Evolutionary conservation across 2,888 invertebrate genomes (phyloP).

Genomic region (Philhelius pedissequus): DNA sequence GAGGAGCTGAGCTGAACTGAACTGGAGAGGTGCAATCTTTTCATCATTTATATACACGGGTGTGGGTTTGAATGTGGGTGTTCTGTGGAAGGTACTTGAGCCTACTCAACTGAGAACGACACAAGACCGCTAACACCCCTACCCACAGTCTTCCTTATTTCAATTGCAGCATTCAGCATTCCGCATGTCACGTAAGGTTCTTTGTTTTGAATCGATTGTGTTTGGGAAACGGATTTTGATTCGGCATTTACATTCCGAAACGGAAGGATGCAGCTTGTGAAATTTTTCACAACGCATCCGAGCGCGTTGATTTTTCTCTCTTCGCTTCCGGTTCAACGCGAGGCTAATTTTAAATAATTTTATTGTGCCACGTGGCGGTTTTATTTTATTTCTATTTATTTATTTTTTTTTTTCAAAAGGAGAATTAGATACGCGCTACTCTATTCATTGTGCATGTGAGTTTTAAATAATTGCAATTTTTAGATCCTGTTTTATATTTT

Average conservation of each 20-base stretch:
- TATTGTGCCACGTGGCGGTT: neutral
- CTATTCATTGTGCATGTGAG: slow-evolving; percentile 49
- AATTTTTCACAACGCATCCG: slow-evolving; percentile 35
- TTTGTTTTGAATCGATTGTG: slow-evolving; percentile 66
- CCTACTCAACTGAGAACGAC: slow-evolving; percentile 51
- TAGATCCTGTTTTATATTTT: slow-evolving; percentile 2
- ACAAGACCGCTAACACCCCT: neutral
- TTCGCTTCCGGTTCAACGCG: slow-evolving; percentile 28
- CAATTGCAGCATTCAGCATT: slow-evolving; percentile 62
- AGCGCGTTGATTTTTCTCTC: slow-evolving; percentile 1
- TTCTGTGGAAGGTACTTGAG: slow-evolving; percentile 14
- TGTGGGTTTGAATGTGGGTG: neutral
- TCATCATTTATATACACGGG: neutral
- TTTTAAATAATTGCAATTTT: slow-evolving; percentile 28
- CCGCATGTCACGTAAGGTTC: slow-evolving; percentile 60
- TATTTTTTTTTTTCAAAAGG: no score
- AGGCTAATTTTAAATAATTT: slow-evolving; percentile 16
- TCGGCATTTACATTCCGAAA: slow-evolving; percentile 50
- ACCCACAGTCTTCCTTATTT: neutral
- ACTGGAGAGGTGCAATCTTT: slow-evolving; percentile 9
- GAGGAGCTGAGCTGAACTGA: neutral
- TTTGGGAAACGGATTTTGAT: slow-evolving; percentile 22
- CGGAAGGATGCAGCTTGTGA: slow-evolving; percentile 59
- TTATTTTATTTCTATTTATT: no score
- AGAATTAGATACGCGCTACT: no score